Evolutionary conservation across 1,140 invertebrate species (phyloP).

Genomic region (Philopotamus ludificatus): DNA sequence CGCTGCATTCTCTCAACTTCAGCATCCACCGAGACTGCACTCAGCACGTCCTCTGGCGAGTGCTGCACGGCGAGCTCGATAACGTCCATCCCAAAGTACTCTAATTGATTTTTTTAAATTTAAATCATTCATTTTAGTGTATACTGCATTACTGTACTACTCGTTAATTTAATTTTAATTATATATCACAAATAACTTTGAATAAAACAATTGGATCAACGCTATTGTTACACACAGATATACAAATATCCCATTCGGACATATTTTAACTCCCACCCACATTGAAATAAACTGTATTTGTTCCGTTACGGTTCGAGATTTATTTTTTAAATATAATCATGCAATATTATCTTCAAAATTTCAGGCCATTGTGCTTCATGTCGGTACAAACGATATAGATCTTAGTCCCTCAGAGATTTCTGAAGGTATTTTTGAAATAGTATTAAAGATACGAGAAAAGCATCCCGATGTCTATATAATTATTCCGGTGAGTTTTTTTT

Average conservation of each 20-base stretch:
- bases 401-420: slow-evolving; percentile 75
- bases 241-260: too few relatives aligned
- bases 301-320: too few relatives aligned
- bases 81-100: slow-evolving; percentile 81
- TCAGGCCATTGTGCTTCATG: slow-evolving; percentile 80
- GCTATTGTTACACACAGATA: too few relatives aligned
- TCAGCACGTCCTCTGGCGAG: slow-evolving; percentile 85
- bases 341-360: too few relatives aligned
- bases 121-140: background rate
- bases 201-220: too few relatives aligned
- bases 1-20: slow-evolving; percentile 86
- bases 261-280: too few relatives aligned
- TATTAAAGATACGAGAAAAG: slow-evolving; percentile 69
- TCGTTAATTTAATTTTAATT: too few relatives aligned
- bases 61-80: slow-evolving; percentile 85
- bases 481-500: slow-evolving; percentile 68
- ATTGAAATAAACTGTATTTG: too few relatives aligned
- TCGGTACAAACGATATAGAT: slow-evolving; percentile 84
- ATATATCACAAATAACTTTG: background rate
- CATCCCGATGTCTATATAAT: slow-evolving; percentile 78
- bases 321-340: too few relatives aligned
- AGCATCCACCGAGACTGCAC: slow-evolving; percentile 85
- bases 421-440: slow-evolving; percentile 77
- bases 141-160: background rate
- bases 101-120: background rate